phyloP scores from a whole-genome alignment of 1,140 invertebrate species.

The Reticulitermes speratus region DNA sequence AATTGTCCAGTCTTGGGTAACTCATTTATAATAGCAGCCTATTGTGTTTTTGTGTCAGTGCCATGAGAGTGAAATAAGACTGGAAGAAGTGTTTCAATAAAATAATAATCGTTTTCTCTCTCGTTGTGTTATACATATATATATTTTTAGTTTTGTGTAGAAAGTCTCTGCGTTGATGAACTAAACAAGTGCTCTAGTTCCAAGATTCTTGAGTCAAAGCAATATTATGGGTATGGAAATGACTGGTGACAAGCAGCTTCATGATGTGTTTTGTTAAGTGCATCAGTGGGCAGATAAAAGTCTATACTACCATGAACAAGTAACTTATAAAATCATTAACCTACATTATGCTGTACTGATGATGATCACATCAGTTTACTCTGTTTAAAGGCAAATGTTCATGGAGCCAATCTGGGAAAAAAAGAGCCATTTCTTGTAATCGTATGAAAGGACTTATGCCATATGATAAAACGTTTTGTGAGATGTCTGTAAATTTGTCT shows the following conservation, averaged over 20 bases:
- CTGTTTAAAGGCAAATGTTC: background rate
- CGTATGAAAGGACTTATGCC: background rate
- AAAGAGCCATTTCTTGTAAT: background rate
- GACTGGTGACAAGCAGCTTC: background rate
- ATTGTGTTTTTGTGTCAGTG: conserved; percentile 5
- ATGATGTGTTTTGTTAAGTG: background rate
- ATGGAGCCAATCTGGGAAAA: background rate
- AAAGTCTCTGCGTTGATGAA: background rate
- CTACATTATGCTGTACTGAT: background rate
- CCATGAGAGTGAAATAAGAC: conserved; percentile 5
- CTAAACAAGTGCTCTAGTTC: background rate
- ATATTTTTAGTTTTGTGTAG: conserved; percentile 7
- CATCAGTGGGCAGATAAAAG: background rate
- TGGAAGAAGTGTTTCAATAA: background rate
- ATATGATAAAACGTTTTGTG: background rate
- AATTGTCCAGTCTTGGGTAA: background rate
- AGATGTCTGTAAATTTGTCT: conserved; percentile 6
- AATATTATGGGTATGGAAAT: background rate
- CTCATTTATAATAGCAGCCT: background rate
- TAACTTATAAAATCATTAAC: background rate
- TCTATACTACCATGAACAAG: background rate
- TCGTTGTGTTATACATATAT: background rate
- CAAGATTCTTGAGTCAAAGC: background rate
- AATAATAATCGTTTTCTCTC: background rate
- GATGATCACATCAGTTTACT: background rate